Base-by-base conservation (phyloP, 2,113 vertebrate genomes). In the Choloepus hoffmanni region DNA sequence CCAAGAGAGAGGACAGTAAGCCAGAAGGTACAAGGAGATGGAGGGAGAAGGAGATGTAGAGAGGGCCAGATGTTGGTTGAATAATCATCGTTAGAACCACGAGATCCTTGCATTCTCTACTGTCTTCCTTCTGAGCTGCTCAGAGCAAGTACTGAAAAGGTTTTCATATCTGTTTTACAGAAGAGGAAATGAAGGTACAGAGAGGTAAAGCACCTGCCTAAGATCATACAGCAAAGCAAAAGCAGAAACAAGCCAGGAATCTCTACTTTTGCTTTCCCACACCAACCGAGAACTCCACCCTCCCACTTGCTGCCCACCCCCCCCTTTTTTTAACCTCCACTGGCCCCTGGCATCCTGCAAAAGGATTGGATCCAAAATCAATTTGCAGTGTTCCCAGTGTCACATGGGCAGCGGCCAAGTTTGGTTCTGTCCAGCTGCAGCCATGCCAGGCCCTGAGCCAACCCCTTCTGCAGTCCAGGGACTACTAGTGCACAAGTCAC, bases 91-190 rank as follows among this genome's bases (percentile, higher is more conserved):
- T 92, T 96, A 94, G 91, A 91, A 89, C 89, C 89, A 65, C 36
- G 96, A 95, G 86, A 96, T 89, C 91, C 89, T 97, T 79, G 28
- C 89, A 86, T 96, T 81, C 91, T 95, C 92, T 95, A 91, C 81
- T 83, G 90, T 85, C 87, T 94, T 53, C 95, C 96, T 97, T 96
- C 97, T 55, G 92, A 93, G 92, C 83, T 86, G 92, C 95, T 92
- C 96, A 94, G 72, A 92, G 89, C 89, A 86, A 97, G 95, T 72
- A 89, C 89, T 97, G 94, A 76, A 62, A 95, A 83, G 96, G 67
- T 33, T 85, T 30, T 98, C 97, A 97, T 92, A 95, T 97, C 97
- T 65, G 45, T 93, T 97, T 96, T 43, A 62, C 40, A 88, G 65
- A 3, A 12, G 91, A 96, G 74, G 93, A 95, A 86, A 62, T 2